phyloP scores from a whole-genome alignment of 2,888 invertebrate species.

The Chymomyza amoena region DNA sequence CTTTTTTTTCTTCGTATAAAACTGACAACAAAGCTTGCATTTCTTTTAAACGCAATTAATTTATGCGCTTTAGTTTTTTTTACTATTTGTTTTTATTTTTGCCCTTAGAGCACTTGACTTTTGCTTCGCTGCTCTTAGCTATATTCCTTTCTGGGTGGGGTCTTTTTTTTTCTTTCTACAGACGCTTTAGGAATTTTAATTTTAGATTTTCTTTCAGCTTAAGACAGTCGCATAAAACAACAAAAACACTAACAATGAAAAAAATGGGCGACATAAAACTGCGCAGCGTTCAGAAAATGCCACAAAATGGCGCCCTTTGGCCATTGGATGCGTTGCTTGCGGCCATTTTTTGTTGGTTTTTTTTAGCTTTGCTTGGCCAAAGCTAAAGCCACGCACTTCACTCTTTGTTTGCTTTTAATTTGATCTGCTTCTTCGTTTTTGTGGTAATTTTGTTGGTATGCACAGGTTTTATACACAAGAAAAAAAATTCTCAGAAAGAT shows the following conservation, averaged over 20 bases:
- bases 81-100: not conserved
- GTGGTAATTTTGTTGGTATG: not conserved
- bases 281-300: not conserved
- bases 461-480: constrained; percentile 4
- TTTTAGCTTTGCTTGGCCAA: not conserved
- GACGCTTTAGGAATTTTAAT: constrained; percentile 69
- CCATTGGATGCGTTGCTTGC: constrained; percentile 46
- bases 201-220: constrained; percentile 54
- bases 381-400: not conserved
- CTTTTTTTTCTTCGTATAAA: constrained; percentile 32
- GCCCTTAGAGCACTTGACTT: constrained; percentile 48
- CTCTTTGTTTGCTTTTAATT: constrained; percentile 73
- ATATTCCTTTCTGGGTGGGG: not conserved
- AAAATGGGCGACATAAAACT: constrained; percentile 53
- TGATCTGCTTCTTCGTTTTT: constrained; percentile 48
- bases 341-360: not conserved
- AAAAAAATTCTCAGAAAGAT: not conserved
- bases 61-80: constrained; percentile 48
- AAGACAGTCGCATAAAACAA: not conserved
- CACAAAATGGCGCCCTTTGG: constrained; percentile 63
- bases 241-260: constrained; percentile 29
- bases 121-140: constrained; percentile 41
- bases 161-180: constrained; percentile 18
- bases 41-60: constrained; percentile 62
- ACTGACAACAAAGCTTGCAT: constrained; percentile 34